phyloP scores from a whole-genome alignment of 2,888 invertebrate species.

The Automeris io region DNA sequence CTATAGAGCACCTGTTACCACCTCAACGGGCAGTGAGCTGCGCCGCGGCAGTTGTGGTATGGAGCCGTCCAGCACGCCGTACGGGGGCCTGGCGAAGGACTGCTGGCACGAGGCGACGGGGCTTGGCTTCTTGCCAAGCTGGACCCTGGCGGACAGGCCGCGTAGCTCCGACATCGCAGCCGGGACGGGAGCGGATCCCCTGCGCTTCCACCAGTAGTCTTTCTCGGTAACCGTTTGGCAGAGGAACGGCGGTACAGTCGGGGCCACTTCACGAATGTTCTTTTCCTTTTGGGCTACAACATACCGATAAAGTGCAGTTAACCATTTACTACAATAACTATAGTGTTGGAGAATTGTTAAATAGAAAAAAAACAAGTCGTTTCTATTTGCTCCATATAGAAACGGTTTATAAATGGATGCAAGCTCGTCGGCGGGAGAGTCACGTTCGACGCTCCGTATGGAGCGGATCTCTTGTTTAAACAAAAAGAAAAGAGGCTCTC shows the following conservation, averaged over 20 bases:
- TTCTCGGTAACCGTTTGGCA: slow-evolving; percentile 40
- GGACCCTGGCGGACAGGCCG: slow-evolving; percentile 29
- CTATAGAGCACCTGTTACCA: slow-evolving; percentile 53
- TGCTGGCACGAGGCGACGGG: slow-evolving; percentile 41
- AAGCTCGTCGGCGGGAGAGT: too few relatives aligned
- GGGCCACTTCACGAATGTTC: slow-evolving; percentile 36
- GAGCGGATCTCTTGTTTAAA: too few relatives aligned
- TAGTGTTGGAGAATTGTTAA: too few relatives aligned
- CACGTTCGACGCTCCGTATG: too few relatives aligned
- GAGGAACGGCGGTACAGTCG: slow-evolving; percentile 37
- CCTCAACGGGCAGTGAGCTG: slow-evolving; percentile 65
- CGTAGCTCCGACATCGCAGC: slow-evolving; percentile 38
- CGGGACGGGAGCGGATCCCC: slow-evolving; percentile 56
- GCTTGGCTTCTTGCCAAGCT: slow-evolving; percentile 30
- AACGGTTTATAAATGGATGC: too few relatives aligned
- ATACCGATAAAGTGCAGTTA: too few relatives aligned
- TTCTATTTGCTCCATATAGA: too few relatives aligned
- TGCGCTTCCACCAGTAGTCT: slow-evolving; percentile 39
- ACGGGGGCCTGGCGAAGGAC: slow-evolving; percentile 40
- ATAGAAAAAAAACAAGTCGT: too few relatives aligned
- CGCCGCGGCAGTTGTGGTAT: slow-evolving; percentile 36
- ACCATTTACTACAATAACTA: too few relatives aligned
- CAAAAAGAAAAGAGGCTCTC: too few relatives aligned
- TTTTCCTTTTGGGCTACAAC: slow-evolving; percentile 43
- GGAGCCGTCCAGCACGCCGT: slow-evolving; percentile 30